A percentile compares a stretch with the other conserved stretches of the same genome.
phyloP scores from a whole-genome alignment of 2,888 invertebrate species.

The Melipona bicolor region DNA sequence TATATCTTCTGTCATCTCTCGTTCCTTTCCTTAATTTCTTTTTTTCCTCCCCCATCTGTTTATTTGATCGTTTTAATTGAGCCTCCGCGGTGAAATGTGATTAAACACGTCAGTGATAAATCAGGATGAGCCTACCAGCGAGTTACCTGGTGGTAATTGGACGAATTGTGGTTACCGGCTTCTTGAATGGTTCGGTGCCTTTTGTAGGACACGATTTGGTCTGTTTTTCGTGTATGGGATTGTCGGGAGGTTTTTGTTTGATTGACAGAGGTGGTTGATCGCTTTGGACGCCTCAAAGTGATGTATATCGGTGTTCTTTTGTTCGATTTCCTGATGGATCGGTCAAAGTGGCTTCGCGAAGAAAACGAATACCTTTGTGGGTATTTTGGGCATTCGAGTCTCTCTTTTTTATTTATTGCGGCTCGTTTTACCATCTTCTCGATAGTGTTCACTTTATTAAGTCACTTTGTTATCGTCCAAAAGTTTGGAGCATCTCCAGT shows the following conservation, averaged over 20 bases:
- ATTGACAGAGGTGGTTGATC: neutral
- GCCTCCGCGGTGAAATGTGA: conserved; percentile 1
- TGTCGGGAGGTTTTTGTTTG: neutral
- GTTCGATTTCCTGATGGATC: neutral
- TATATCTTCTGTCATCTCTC: neutral
- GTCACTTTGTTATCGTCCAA: no score
- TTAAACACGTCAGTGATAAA: conserved; percentile 24
- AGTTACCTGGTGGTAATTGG: conserved; percentile 26
- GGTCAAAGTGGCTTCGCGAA: neutral
- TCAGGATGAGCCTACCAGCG: conserved; percentile 10
- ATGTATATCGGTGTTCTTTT: neutral
- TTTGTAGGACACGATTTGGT: neutral
- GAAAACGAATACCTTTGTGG: neutral
- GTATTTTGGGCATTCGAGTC: neutral
- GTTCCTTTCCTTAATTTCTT: neutral
- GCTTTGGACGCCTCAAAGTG: no score
- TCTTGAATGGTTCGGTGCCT: conserved; percentile 7
- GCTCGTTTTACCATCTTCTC: no score
- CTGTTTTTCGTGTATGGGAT: conserved; percentile 3
- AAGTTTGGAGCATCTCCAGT: no score
- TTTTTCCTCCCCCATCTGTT: neutral
- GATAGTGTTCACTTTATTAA: no score
- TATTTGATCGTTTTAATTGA: neutral
- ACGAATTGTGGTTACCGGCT: neutral
- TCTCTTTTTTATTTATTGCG: no score